Conservation (phyloP, 2,797 vertebrate genomes). For the Alectoris magna region DNA sequence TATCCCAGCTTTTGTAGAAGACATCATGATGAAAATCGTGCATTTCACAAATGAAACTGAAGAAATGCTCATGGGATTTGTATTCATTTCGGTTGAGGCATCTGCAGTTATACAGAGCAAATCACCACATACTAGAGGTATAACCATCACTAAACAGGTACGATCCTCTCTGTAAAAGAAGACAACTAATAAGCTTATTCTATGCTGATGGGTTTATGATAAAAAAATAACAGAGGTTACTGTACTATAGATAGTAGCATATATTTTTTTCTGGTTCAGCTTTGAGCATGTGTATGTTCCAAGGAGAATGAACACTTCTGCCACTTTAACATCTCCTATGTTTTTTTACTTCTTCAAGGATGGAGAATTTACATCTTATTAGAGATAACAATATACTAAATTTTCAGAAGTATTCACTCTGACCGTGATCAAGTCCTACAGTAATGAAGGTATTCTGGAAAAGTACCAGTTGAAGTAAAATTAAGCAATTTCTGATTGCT, state of each 20-base stretch:
- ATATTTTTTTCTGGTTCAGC: background rate
- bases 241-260: background rate
- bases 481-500: background rate
- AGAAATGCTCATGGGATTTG: fast-evolving
- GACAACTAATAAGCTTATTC: background rate
- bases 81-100: background rate
- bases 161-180: background rate
- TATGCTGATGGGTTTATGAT: background rate
- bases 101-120: background rate
- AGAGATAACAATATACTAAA: background rate
- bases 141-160: background rate
- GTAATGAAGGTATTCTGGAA: background rate
- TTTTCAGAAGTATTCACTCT: background rate
- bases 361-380: background rate
- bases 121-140: background rate
- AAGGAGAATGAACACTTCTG: background rate
- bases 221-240: background rate
- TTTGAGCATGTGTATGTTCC: background rate
- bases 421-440: background rate
- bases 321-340: background rate
- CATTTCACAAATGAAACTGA: background rate
- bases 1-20: background rate
- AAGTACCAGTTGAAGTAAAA: background rate
- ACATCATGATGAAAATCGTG: background rate
- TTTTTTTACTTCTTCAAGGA: background rate